These are phyloP conservation scores for Hoplias malabaricus DNA, from an alignment of 2,113 vertebrate species.

Conservation along the genomic window DNA sequence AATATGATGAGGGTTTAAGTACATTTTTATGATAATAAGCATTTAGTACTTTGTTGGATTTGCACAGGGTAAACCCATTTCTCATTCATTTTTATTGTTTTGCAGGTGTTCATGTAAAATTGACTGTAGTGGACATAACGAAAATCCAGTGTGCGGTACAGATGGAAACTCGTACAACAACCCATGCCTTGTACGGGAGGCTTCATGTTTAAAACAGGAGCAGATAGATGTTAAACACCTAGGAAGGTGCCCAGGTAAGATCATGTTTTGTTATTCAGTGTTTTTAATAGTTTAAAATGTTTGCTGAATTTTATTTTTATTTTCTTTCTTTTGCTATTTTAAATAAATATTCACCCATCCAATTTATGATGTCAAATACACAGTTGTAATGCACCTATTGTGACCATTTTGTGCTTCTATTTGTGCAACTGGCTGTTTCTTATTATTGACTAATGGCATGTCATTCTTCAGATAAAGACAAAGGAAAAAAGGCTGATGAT, in stretches of 20 bases:
- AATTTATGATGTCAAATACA: background rate
- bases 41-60: too few species aligned
- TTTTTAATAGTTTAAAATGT: background rate
- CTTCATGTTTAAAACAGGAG: constrained; percentile 93
- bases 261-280: background rate
- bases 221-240: constrained; percentile 95
- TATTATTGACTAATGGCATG: constrained; percentile 1
- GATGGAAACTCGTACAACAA: constrained; percentile 93
- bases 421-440: background rate
- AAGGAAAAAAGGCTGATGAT: constrained; percentile 68
- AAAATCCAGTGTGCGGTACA: constrained; percentile 93
- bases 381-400: background rate
- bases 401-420: background rate
- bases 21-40: too few species aligned
- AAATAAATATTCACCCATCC: background rate
- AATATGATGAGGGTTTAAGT: too few species aligned
- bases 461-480: constrained; percentile 64
- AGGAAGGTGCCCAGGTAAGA: constrained; percentile 89
- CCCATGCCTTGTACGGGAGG: constrained; percentile 93
- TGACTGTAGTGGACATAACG: constrained; percentile 95
- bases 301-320: too few species aligned
- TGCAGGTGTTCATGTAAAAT: constrained; percentile 97
- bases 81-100: constrained; percentile 5
- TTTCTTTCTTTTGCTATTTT: background rate
- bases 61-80: background rate